These are phyloP conservation scores for Arctocebus calabarensis DNA, from an alignment of 2,797 vertebrate genomes.

Conservation along the genomic window DNA sequence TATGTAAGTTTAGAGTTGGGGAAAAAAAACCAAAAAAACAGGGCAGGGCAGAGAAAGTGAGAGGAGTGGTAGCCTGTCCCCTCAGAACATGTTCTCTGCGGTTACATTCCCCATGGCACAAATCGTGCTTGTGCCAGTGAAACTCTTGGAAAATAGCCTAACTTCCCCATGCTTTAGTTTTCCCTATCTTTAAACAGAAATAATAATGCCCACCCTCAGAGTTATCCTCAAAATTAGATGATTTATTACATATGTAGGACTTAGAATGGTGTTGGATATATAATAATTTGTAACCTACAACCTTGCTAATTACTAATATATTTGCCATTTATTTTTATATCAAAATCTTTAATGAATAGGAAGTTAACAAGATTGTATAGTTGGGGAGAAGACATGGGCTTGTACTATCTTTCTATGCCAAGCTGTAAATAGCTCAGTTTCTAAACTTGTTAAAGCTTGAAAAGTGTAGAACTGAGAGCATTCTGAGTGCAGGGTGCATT, in stretches of 20 bases:
- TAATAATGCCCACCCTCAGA: not conserved
- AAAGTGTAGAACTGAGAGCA: not conserved
- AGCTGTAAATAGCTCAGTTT: not conserved
- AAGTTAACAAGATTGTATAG: not conserved
- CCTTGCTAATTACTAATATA: not conserved
- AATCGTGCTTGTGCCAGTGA: not conserved
- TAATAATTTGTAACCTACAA: not conserved
- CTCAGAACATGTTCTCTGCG: not conserved
- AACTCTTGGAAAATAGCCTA: not conserved
- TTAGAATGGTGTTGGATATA: not conserved
- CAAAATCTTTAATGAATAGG: not conserved
- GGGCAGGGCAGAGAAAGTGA: not conserved
- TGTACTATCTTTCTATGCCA: not conserved
- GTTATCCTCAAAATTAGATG: not conserved
- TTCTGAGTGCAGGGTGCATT: not conserved
- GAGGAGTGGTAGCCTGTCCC: accelerated
- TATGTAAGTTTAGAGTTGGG: not conserved
- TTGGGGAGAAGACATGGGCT: accelerated
- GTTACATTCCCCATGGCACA: accelerated
- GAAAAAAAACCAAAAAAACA: not conserved
- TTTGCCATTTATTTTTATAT: not conserved
- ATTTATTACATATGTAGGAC: not conserved
- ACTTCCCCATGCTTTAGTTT: not conserved
- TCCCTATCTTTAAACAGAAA: not conserved
- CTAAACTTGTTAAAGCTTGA: not conserved